These are phyloP conservation scores for Plodia interpunctella DNA, from an alignment of 1,140 invertebrate species.

Conservation along the genomic window DNA sequence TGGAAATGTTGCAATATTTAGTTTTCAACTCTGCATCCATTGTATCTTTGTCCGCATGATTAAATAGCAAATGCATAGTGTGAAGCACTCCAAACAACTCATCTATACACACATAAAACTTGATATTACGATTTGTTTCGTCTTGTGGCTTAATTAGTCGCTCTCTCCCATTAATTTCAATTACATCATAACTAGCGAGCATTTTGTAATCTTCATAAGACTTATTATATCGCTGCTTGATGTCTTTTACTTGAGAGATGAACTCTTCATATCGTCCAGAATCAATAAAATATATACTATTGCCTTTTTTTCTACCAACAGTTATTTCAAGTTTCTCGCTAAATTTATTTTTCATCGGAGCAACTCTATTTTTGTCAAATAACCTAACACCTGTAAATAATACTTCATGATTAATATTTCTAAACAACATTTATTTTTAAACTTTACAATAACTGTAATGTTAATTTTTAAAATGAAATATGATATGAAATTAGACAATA, in stretches of 20 bases:
- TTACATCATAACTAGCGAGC: constrained; percentile 51
- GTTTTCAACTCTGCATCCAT: constrained; percentile 49
- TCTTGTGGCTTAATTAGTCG: constrained; percentile 43
- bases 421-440: background rate
- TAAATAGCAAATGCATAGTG: constrained; percentile 54
- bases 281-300: constrained; percentile 45
- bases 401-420: background rate
- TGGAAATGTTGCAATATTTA: constrained; percentile 62
- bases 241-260: constrained; percentile 42
- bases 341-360: constrained; percentile 46
- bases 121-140: constrained; percentile 28
- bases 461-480: background rate
- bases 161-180: constrained; percentile 38
- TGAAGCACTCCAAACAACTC: constrained; percentile 54
- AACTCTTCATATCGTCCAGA: constrained; percentile 40
- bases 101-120: constrained; percentile 49
- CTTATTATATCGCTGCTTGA: constrained; percentile 41
- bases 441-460: background rate
- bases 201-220: constrained; percentile 50
- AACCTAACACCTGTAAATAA: constrained; percentile 29
- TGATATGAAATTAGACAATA: background rate
- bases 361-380: constrained; percentile 27
- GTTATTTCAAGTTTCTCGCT: constrained; percentile 41
- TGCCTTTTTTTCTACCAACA: constrained; percentile 44
- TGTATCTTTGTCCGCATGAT: constrained; percentile 43